Percentiles rank a stretch among this genome's conserved stretches.
Evolutionary conservation across 2,888 invertebrate species (phyloP).

Genomic region (Nebria salina): DNA sequence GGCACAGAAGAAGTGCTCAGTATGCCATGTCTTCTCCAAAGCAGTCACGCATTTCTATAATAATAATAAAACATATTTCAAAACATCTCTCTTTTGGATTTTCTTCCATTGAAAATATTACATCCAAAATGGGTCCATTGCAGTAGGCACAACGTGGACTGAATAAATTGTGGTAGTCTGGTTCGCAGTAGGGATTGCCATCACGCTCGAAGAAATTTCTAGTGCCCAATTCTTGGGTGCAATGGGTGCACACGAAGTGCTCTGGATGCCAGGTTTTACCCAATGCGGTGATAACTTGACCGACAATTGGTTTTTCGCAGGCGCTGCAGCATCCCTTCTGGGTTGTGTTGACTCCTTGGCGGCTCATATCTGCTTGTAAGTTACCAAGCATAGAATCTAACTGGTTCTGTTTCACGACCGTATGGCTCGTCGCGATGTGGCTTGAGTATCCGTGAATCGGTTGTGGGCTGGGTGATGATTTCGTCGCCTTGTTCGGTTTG

Average conservation of each 20-base stretch:
- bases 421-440: slow-evolving; percentile 57
- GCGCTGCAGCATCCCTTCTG: slow-evolving; percentile 99
- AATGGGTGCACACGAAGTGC: slow-evolving; percentile 98
- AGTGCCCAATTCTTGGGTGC: slow-evolving; percentile 95
- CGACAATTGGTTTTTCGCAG: slow-evolving; percentile 98
- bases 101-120: slow-evolving; percentile 62
- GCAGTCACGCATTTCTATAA: slow-evolving; percentile 98
- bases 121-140: slow-evolving; percentile 98
- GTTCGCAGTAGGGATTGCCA: slow-evolving; percentile 96
- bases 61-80: slow-evolving; percentile 57
- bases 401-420: slow-evolving; percentile 63
- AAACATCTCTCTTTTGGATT: slow-evolving; percentile 4
- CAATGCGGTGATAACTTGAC: slow-evolving; percentile 96
- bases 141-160: slow-evolving; percentile 99
- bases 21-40: slow-evolving; percentile 97
- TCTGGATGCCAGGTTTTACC: slow-evolving; percentile 99
- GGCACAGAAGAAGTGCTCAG: slow-evolving; percentile 98
- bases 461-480: slow-evolving; percentile 67
- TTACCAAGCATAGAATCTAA: slow-evolving; percentile 88
- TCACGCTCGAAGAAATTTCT: slow-evolving; percentile 99
- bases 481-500: slow-evolving; percentile 70
- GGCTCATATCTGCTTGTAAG: slow-evolving; percentile 96
- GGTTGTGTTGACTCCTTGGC: slow-evolving; percentile 98
- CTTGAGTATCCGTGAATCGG: slow-evolving; percentile 65
- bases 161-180: slow-evolving; percentile 98